Conservation (phyloP, 1,140 invertebrate species). For the Drosophila teissieri region DNA sequence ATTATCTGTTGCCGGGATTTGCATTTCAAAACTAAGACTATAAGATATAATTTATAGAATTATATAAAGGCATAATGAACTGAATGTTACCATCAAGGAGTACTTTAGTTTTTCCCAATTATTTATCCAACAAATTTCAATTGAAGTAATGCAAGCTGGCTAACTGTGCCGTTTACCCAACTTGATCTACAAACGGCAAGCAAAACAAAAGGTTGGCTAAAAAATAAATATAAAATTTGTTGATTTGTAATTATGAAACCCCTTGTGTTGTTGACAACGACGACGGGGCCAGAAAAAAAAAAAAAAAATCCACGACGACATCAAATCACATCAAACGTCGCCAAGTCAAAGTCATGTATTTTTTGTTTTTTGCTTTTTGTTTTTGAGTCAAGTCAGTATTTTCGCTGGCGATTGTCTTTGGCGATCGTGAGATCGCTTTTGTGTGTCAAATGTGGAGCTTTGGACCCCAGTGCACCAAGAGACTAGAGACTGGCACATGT, state of each 20-base stretch:
- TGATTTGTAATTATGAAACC: slow-evolving; percentile 67
- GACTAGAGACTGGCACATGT: slow-evolving; percentile 57
- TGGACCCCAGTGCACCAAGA: slow-evolving; percentile 26
- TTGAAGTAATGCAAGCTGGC: slow-evolving; percentile 54
- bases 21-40: slow-evolving; percentile 11
- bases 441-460: slow-evolving; percentile 58
- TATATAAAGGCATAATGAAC: background rate
- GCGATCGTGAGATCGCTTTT: slow-evolving; percentile 55
- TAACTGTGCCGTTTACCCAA: slow-evolving; percentile 52
- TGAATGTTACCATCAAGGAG: background rate
- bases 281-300: slow-evolving; percentile 9
- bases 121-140: slow-evolving; percentile 42
- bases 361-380: background rate
- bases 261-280: slow-evolving; percentile 27
- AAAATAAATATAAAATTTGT: slow-evolving; percentile 60
- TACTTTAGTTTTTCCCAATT: slow-evolving; percentile 9
- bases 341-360: slow-evolving; percentile 57
- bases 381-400: too few relatives aligned
- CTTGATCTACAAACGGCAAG: slow-evolving; percentile 23
- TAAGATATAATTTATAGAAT: background rate
- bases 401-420: slow-evolving; percentile 41
- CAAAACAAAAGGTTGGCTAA: slow-evolving; percentile 21
- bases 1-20: slow-evolving; percentile 22
- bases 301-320: slow-evolving; percentile 11
- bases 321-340: slow-evolving; percentile 27